A percentile compares a stretch with the other conserved stretches of the same genome.
Conservation (phyloP, 2,113 vertebrate species). For the Labeo rohita region DNA sequence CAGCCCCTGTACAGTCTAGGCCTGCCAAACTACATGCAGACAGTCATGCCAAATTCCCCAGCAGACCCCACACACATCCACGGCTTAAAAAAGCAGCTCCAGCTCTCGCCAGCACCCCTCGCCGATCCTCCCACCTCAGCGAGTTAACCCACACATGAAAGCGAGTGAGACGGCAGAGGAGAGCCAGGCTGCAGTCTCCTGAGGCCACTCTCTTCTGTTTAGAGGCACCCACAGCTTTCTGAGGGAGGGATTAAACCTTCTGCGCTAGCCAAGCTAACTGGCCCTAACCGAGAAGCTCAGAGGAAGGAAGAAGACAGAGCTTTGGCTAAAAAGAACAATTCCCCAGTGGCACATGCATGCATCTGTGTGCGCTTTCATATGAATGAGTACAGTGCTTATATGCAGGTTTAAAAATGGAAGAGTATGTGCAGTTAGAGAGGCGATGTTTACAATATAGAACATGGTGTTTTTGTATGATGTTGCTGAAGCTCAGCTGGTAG, state of each 20-base stretch:
- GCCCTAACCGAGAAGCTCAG: constrained; percentile 25
- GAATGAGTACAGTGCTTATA: constrained; percentile 3
- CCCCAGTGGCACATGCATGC: constrained; percentile 1
- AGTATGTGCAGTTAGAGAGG: background rate
- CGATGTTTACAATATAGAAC: background rate
- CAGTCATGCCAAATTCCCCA: constrained; percentile 42
- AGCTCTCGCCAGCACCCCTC: constrained; percentile 17
- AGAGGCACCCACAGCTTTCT: constrained; percentile 46
- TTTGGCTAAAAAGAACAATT: constrained; percentile 29
- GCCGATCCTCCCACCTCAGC: constrained; percentile 35
- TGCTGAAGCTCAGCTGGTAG: background rate
- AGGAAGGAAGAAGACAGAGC: constrained; percentile 27
- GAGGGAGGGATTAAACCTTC: constrained; percentile 32
- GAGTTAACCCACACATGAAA: constrained; percentile 44
- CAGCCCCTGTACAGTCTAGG: constrained; percentile 24
- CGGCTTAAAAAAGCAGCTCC: constrained; percentile 24
- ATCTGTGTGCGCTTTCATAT: constrained; percentile 12
- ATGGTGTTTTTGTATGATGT: background rate
- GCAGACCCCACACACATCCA: constrained; percentile 45
- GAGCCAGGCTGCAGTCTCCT: constrained; percentile 37
- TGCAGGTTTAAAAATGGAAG: background rate
- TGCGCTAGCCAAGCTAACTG: constrained; percentile 43
- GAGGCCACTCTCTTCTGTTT: constrained; percentile 35
- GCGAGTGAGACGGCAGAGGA: constrained; percentile 9
- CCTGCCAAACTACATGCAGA: constrained; percentile 45